These are phyloP conservation scores for Dicyema japonicum DNA, from an alignment of 1,140 invertebrate genomes.

Conservation along the genomic window DNA sequence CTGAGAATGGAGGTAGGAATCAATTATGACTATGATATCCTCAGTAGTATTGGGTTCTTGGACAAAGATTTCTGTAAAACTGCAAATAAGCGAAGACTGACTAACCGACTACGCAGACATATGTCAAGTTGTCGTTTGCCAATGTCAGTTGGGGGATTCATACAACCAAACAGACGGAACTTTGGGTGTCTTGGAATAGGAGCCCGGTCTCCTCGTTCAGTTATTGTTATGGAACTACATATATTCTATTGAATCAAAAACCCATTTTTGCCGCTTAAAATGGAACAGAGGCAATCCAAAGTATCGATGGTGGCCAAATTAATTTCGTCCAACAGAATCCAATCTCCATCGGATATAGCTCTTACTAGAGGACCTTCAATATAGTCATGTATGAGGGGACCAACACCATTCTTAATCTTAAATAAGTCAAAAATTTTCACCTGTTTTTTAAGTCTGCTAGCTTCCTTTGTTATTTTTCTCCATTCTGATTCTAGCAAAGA, in stretches of 20 bases:
- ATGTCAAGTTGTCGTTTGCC: slow-evolving; percentile 73
- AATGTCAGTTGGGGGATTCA: slow-evolving; percentile 98
- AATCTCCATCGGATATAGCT: slow-evolving; percentile 51
- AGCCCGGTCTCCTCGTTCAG: slow-evolving; percentile 36
- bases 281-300: slow-evolving; percentile 59
- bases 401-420: slow-evolving; percentile 1
- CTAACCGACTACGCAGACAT: slow-evolving; percentile 28
- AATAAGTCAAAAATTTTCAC: background rate
- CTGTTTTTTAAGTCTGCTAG: background rate
- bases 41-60: background rate
- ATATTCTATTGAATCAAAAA: too few species aligned
- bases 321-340: slow-evolving; percentile 83
- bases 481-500: too few species aligned
- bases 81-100: too few species aligned
- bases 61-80: too few species aligned
- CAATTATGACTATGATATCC: slow-evolving; percentile 1
- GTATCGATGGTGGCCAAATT: slow-evolving; percentile 80
- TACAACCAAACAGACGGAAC: slow-evolving; percentile 83
- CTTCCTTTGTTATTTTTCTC: slow-evolving; percentile 1
- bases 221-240: too few species aligned
- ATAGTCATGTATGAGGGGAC: too few species aligned
- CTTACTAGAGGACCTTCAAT: slow-evolving; percentile 43
- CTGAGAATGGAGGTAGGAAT: slow-evolving; percentile 1
- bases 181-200: slow-evolving; percentile 44
- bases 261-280: slow-evolving; percentile 42